Evolutionary conservation across 2,113 vertebrate genomes (phyloP).

Genomic region (Paraplagusia blochii): DNA sequence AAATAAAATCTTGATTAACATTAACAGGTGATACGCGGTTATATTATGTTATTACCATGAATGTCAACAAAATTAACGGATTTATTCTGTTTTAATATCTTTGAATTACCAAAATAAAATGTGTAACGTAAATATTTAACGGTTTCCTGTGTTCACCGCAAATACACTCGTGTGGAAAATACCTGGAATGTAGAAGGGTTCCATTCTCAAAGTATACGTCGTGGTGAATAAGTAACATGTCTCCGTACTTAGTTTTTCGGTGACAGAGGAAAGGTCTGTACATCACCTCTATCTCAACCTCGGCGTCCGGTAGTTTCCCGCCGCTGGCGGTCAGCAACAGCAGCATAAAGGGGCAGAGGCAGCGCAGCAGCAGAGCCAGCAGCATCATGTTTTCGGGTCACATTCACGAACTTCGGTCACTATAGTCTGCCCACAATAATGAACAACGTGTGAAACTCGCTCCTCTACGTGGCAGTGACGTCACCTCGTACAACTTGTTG

Average conservation of each 20-base stretch:
- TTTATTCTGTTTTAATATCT: no score
- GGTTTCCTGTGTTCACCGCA: no score
- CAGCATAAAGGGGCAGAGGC: constrained; percentile 56
- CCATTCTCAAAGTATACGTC: constrained; percentile 85
- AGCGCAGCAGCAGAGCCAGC: constrained; percentile 52
- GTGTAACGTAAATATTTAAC: no score
- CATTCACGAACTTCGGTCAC: background rate
- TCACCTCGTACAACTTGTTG: constrained; percentile 20
- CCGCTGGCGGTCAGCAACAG: constrained; percentile 61
- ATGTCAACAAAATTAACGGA: no score
- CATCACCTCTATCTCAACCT: constrained; percentile 84
- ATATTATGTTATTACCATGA: no score
- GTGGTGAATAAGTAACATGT: constrained; percentile 86
- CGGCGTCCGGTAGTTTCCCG: constrained; percentile 82
- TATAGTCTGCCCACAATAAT: background rate
- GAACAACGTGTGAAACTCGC: background rate
- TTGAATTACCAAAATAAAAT: no score
- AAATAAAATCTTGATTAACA: no score
- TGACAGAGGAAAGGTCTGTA: constrained; percentile 88
- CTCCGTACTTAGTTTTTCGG: constrained; percentile 84
- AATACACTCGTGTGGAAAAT: constrained; percentile 26
- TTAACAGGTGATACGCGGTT: no score
- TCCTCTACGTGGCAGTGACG: constrained; percentile 66
- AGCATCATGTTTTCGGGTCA: constrained; percentile 53
- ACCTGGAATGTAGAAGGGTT: constrained; percentile 86